phyloP scores from a whole-genome alignment of 2,888 invertebrate genomes.

The Mantis religiosa region DNA sequence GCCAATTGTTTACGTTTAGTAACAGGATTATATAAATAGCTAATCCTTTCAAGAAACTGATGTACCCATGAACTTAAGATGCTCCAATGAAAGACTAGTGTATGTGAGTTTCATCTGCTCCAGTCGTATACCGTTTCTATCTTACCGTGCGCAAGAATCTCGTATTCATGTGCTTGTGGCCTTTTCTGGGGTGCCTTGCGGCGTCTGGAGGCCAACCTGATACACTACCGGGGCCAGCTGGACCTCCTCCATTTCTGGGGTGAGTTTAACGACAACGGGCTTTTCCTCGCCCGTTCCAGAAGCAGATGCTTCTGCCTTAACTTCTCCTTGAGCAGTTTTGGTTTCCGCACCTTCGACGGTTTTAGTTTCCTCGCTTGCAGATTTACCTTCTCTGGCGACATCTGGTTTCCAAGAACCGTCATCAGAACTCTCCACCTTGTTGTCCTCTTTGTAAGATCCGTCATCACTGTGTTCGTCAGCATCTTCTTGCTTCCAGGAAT shows the following conservation, averaged over 20 bases:
- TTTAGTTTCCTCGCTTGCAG: neutral
- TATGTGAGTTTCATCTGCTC: neutral
- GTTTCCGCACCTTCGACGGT: neutral
- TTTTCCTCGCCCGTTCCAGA: neutral
- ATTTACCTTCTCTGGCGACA: neutral
- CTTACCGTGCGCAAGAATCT: neutral
- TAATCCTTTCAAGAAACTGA: neutral
- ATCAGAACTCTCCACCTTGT: neutral
- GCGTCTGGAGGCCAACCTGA: neutral
- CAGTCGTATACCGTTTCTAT: neutral
- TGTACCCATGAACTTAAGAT: neutral
- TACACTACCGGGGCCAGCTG: neutral
- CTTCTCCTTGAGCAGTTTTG: neutral
- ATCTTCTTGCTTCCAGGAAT: neutral
- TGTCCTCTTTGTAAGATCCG: neutral
- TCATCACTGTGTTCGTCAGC: neutral
- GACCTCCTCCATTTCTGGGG: slow-evolving; percentile 3
- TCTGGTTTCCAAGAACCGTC: neutral
- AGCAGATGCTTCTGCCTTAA: neutral
- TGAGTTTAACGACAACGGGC: neutral
- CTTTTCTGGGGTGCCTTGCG: neutral
- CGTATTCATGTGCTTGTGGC: neutral
- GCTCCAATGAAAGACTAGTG: neutral
- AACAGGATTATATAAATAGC: neutral
- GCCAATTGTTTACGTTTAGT: too few species aligned